Evolutionary conservation across 2,888 invertebrate species (phyloP).

Genomic region (Megalurothrips usitatus): DNA sequence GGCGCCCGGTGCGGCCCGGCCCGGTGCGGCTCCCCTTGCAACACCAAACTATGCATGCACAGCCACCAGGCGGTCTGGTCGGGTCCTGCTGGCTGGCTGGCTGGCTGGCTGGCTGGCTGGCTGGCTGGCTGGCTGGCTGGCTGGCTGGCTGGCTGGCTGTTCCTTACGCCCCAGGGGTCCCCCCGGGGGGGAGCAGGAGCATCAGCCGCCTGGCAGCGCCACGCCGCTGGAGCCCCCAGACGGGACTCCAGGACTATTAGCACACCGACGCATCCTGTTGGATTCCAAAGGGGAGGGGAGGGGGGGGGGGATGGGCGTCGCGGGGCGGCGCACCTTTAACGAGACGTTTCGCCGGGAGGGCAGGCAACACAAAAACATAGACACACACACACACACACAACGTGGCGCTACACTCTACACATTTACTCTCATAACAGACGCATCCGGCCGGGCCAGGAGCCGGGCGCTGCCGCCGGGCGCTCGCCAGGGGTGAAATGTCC

Average conservation of each 20-base stretch:
- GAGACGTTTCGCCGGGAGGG: neutral
- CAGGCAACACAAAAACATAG: neutral
- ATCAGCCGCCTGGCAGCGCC: neutral
- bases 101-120: too few relatives aligned
- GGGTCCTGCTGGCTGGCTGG: too few relatives aligned
- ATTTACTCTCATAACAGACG: conserved; percentile 11
- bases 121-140: too few relatives aligned
- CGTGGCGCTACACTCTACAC: neutral
- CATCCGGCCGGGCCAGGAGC: neutral
- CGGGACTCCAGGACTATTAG: neutral
- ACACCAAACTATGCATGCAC: conserved; percentile 11
- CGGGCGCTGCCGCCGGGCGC: too few relatives aligned
- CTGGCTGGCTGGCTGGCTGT: too few relatives aligned
- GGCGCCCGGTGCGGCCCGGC: neutral
- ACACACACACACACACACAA: too few relatives aligned
- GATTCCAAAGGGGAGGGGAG: neutral
- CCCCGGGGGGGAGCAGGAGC: too few relatives aligned
- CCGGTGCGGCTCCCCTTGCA: neutral
- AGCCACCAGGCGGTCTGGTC: neutral
- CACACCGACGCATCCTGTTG: neutral
- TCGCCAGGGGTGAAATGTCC: too few relatives aligned
- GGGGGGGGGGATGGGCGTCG: neutral
- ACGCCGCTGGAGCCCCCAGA: neutral
- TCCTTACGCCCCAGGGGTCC: too few relatives aligned
- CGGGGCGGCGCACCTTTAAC: neutral